Evolutionary conservation across 1,140 invertebrate species (phyloP).

Genomic region (Oedothorax gibbosus): DNA sequence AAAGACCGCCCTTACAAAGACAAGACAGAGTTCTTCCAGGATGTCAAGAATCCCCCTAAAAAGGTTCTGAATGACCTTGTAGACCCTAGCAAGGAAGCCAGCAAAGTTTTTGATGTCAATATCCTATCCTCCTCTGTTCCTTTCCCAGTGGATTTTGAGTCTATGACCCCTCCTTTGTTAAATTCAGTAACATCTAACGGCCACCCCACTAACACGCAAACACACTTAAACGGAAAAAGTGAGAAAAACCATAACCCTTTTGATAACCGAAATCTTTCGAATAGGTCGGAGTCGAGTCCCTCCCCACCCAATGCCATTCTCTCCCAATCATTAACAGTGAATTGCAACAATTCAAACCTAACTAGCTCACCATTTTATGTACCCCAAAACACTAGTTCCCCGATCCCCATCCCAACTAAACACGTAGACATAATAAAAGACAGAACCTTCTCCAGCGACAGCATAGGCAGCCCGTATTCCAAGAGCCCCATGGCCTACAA

Average conservation of each 20-base stretch:
- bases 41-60: slow-evolving; percentile 91
- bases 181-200: not conserved
- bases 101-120: not conserved
- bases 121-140: slow-evolving; percentile 34
- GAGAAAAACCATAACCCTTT: slow-evolving; percentile 25
- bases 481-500: slow-evolving; percentile 32
- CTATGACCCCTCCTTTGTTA: not conserved
- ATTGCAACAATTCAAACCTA: slow-evolving; percentile 9
- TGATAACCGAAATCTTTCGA: not conserved
- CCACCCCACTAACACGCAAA: not conserved
- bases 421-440: slow-evolving; percentile 12
- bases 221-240: slow-evolving; percentile 7
- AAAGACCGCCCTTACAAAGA: slow-evolving; percentile 86
- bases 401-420: slow-evolving; percentile 45
- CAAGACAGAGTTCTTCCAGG: slow-evolving; percentile 95
- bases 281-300: not conserved
- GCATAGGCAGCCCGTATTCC: slow-evolving; percentile 47
- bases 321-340: slow-evolving; percentile 1
- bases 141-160: slow-evolving; percentile 53
- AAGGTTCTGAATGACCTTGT: slow-evolving; percentile 87
- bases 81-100: slow-evolving; percentile 38
- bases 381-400: slow-evolving; percentile 47
- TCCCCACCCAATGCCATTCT: not conserved
- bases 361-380: not conserved
- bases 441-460: slow-evolving; percentile 39